phyloP scores from a whole-genome alignment of 2,888 invertebrate species.

The Tortrix viridana region DNA sequence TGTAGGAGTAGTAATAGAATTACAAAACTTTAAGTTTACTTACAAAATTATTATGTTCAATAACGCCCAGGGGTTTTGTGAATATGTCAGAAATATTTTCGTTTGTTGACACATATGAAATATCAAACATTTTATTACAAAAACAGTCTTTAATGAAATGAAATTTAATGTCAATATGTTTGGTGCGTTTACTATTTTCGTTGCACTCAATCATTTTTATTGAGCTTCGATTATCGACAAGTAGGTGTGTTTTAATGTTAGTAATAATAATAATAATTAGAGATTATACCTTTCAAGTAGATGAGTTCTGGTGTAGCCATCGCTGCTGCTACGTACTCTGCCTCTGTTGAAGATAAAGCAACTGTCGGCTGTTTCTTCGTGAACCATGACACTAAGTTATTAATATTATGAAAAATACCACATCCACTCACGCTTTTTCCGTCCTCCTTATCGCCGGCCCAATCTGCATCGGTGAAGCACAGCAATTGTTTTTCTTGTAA shows the following conservation, averaged over 20 bases:
- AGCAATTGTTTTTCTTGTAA: not conserved
- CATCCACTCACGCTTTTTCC: constrained; percentile 4
- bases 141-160: too few species aligned
- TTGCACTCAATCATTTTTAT: too few species aligned
- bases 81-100: too few species aligned
- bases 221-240: not conserved
- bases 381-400: constrained; percentile 12
- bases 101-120: too few species aligned
- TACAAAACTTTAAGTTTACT: too few species aligned
- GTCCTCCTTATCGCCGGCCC: not conserved
- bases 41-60: too few species aligned
- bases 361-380: constrained; percentile 2
- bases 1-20: too few species aligned
- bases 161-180: too few species aligned
- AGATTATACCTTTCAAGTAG: not conserved
- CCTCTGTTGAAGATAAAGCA: not conserved
- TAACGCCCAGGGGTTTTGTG: too few species aligned
- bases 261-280: not conserved
- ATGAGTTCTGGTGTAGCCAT: not conserved
- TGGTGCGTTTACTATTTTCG: too few species aligned
- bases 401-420: constrained; percentile 1
- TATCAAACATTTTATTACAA: too few species aligned
- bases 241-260: not conserved
- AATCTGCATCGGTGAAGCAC: not conserved
- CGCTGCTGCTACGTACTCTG: constrained; percentile 2